phyloP scores from a whole-genome alignment of 2,113 vertebrate species.

The Phainopepla nitens region DNA sequence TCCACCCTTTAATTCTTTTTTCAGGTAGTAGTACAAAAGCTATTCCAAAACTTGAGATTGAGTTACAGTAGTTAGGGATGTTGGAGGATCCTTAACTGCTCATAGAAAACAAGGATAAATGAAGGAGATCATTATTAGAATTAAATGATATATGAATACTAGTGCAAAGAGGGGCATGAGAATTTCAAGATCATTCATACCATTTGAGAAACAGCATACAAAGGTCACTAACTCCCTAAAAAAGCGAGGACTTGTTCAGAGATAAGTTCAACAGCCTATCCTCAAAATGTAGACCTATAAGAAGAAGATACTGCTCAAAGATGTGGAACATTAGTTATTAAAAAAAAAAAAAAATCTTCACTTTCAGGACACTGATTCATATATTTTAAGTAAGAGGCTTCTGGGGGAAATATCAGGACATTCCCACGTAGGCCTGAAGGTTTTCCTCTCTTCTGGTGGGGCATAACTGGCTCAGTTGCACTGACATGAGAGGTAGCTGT shows the following conservation, averaged over 20 bases:
- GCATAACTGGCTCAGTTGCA: background rate
- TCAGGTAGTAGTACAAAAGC: background rate
- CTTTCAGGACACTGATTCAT: background rate
- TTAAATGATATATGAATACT: background rate
- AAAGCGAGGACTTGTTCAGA: background rate
- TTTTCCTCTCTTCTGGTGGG: background rate
- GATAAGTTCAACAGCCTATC: background rate
- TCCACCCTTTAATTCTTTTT: background rate
- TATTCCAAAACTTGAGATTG: background rate
- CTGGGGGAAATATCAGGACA: background rate
- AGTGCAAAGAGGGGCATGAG: background rate
- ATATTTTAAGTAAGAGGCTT: background rate
- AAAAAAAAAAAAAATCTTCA: background rate
- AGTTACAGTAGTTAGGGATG: background rate
- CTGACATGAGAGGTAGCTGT: too few species aligned
- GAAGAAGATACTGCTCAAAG: background rate
- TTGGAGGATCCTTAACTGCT: background rate
- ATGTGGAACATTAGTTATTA: accelerated
- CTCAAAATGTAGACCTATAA: background rate
- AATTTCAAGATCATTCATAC: background rate
- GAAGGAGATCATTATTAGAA: background rate
- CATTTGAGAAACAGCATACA: accelerated
- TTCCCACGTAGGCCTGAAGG: background rate
- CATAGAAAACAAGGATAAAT: background rate
- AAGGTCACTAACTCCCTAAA: background rate